These are phyloP conservation scores for Lates japonicus DNA, from an alignment of 2,797 vertebrate genomes.

Conservation along the genomic window DNA sequence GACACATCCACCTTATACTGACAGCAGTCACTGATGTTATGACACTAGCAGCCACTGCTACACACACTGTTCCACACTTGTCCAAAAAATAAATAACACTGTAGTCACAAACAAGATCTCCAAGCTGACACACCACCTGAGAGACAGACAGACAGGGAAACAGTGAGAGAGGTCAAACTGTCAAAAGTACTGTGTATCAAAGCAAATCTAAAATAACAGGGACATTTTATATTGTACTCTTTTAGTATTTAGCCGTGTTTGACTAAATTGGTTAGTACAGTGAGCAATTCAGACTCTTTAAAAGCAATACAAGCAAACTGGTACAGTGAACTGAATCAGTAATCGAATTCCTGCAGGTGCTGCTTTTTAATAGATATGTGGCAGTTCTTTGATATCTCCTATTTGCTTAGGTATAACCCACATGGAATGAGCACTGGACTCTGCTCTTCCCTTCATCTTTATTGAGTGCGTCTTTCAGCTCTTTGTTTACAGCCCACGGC, in stretches of 20 bases:
- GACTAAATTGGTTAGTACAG: neutral
- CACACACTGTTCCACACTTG: slow-evolving; percentile 87
- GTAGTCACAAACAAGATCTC: slow-evolving; percentile 88
- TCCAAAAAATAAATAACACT: slow-evolving; percentile 89
- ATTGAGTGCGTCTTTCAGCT: neutral
- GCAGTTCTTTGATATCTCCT: neutral
- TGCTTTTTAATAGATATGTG: neutral
- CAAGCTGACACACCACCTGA: slow-evolving; percentile 86
- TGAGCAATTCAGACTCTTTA: neutral
- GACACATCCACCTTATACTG: slow-evolving; percentile 58
- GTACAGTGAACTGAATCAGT: neutral
- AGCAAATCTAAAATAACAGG: neutral
- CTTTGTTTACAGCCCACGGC: neutral
- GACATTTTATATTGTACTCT: neutral
- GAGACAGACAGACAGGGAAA: slow-evolving; percentile 32
- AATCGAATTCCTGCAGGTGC: neutral
- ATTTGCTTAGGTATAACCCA: neutral
- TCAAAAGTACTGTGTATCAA: neutral
- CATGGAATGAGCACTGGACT: neutral
- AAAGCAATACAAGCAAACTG: neutral
- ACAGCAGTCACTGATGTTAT: slow-evolving; percentile 65
- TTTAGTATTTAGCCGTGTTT: neutral
- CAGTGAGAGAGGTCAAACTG: slow-evolving; percentile 18
- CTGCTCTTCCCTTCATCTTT: neutral
- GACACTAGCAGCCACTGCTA: slow-evolving; percentile 68